Evolutionary conservation across 2,888 invertebrate genomes (phyloP).

Genomic region (Pyrrhia umbra): DNA sequence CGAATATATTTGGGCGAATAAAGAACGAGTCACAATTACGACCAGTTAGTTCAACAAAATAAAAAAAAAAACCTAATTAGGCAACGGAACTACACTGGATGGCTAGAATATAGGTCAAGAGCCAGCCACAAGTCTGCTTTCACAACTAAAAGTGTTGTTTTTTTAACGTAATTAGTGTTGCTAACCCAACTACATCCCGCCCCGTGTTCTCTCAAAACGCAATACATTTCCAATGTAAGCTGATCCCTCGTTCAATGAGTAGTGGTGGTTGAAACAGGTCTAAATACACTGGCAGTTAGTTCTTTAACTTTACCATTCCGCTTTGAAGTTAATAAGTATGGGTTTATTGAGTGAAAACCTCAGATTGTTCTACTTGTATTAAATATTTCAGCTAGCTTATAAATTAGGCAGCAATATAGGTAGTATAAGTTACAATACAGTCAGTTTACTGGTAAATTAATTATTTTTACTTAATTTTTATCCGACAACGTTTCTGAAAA

Average conservation of each 20-base stretch:
- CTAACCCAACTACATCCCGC: conserved; percentile 72
- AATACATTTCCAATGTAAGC: conserved; percentile 57
- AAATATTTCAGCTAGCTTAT: conserved; percentile 39
- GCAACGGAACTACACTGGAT: conserved; percentile 43
- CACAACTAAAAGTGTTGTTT: conserved; percentile 79
- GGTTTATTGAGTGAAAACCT: conserved; percentile 61
- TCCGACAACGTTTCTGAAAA: too few relatives aligned
- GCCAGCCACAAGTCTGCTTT: conserved; percentile 68
- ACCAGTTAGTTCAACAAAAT: conserved; percentile 26
- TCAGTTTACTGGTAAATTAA: background rate
- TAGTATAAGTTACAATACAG: conserved; percentile 7
- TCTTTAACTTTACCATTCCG: conserved; percentile 60
- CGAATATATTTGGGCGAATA: conserved; percentile 29
- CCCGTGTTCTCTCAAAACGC: conserved; percentile 67
- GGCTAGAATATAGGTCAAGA: conserved; percentile 71
- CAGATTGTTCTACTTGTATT: conserved; percentile 57
- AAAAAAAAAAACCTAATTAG: conserved; percentile 54
- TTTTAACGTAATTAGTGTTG: conserved; percentile 85
- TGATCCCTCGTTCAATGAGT: conserved; percentile 32
- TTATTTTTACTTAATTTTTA: too few relatives aligned
- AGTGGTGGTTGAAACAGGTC: conserved; percentile 26
- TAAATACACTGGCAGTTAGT: conserved; percentile 32
- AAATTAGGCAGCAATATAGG: conserved; percentile 23
- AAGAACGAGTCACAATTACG: conserved; percentile 46
- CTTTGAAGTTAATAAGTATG: conserved; percentile 56